phyloP scores from a whole-genome alignment of 2,888 invertebrate genomes.

The Synergus gifuensis region DNA sequence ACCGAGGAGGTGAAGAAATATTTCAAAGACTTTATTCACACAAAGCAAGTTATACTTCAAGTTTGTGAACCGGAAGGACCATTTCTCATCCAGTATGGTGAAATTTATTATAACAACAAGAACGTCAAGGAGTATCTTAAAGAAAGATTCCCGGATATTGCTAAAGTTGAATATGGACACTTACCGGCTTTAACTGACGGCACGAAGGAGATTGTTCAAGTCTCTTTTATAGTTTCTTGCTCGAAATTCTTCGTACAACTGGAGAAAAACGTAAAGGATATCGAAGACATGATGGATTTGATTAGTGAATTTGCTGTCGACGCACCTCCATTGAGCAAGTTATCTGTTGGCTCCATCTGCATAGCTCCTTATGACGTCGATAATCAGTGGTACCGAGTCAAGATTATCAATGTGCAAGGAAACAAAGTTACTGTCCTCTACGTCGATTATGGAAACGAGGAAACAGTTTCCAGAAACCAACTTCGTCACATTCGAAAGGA shows the following conservation, averaged over 20 bases:
- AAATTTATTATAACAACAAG: constrained; percentile 81
- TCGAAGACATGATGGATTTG: constrained; percentile 84
- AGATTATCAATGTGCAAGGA: constrained; percentile 82
- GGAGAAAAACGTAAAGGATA: constrained; percentile 80
- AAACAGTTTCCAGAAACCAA: constrained; percentile 82
- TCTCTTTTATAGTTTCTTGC: constrained; percentile 85
- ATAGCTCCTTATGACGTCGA: constrained; percentile 90
- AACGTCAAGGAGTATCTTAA: constrained; percentile 82
- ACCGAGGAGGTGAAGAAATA: constrained; percentile 83
- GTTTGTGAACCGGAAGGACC: constrained; percentile 85
- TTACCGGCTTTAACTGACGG: constrained; percentile 57
- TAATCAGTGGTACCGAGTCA: constrained; percentile 94
- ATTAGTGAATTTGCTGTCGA: constrained; percentile 82
- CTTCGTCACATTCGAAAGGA: constrained; percentile 84
- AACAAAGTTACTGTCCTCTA: constrained; percentile 86
- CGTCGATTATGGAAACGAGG: constrained; percentile 97
- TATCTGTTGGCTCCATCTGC: constrained; percentile 83
- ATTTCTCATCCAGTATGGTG: constrained; percentile 87
- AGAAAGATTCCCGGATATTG: constrained; percentile 64
- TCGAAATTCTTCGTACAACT: constrained; percentile 87
- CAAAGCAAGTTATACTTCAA: constrained; percentile 82
- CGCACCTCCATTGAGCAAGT: constrained; percentile 74
- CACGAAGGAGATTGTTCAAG: constrained; percentile 72
- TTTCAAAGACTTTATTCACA: constrained; percentile 85
- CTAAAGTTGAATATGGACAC: constrained; percentile 57